Percentiles rank a stretch among this genome's conserved stretches.
Conservation (phyloP, 2,797 vertebrate genomes). For the Champsocephalus esox region DNA sequence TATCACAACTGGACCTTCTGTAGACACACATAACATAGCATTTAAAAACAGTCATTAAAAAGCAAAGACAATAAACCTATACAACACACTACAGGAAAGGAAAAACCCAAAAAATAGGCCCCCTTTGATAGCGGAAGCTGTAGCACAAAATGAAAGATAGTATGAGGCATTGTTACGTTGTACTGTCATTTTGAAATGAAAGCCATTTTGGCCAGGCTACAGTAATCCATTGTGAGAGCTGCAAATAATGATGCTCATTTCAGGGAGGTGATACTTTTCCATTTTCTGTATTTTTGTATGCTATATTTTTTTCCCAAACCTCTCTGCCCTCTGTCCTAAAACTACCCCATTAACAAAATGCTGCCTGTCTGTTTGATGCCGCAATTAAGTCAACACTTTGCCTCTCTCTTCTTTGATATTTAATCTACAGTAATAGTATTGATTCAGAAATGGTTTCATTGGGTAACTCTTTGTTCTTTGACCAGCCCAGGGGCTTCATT, state of each 20-base stretch:
- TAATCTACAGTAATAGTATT: slow-evolving; percentile 24
- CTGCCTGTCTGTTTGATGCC: slow-evolving; percentile 34
- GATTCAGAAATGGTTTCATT: slow-evolving; percentile 20
- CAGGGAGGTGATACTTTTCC: slow-evolving; percentile 56
- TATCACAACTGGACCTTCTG: too few relatives aligned
- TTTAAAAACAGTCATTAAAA: too few relatives aligned
- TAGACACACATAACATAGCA: too few relatives aligned
- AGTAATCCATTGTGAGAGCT: slow-evolving; percentile 58
- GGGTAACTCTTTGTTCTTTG: slow-evolving; percentile 20
- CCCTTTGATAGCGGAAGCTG: slow-evolving; percentile 4
- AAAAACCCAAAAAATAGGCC: too few relatives aligned
- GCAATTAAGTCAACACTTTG: slow-evolving; percentile 30
- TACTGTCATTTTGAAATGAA: slow-evolving; percentile 55
- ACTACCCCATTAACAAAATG: slow-evolving; percentile 54
- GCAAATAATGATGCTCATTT: slow-evolving; percentile 58
- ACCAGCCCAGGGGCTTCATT: slow-evolving; percentile 12
- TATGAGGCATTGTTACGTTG: slow-evolving; percentile 38
- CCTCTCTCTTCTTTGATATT: slow-evolving; percentile 37
- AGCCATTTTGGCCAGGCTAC: slow-evolving; percentile 52
- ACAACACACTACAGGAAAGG: too few relatives aligned
- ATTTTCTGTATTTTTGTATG: slow-evolving; percentile 59
- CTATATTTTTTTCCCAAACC: not conserved
- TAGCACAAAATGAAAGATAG: slow-evolving; percentile 25
- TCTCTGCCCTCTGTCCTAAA: slow-evolving; percentile 31
- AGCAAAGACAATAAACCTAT: too few relatives aligned